A percentile compares a stretch with the other conserved stretches of the same genome.
These are phyloP conservation scores for Anguilla marmorata DNA, from an alignment of 2,797 vertebrate species.

Conservation along the genomic window DNA sequence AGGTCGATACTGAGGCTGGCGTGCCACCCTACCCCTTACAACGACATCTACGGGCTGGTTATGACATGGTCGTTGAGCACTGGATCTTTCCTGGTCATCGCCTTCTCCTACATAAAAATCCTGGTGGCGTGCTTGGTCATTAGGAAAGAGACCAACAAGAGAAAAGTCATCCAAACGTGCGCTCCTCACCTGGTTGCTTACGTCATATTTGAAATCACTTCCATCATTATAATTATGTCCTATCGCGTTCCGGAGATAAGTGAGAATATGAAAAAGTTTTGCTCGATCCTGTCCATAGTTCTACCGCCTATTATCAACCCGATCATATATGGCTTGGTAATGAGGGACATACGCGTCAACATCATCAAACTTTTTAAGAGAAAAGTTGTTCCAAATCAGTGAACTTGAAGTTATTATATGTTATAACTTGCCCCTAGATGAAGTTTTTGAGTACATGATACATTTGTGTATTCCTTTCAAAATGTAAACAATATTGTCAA, in stretches of 20 bases:
- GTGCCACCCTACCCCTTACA: constrained; percentile 48
- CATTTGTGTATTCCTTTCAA: background rate
- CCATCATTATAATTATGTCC: constrained; percentile 30
- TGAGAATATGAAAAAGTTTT: constrained; percentile 52
- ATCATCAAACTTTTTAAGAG: constrained; percentile 41
- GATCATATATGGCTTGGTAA: constrained; percentile 57
- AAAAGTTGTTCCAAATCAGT: background rate
- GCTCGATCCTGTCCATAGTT: constrained; percentile 47
- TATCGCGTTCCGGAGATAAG: constrained; percentile 43
- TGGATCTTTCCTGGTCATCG: constrained; percentile 53
- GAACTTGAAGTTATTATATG: background rate
- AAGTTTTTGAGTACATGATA: background rate
- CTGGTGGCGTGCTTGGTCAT: constrained; percentile 43
- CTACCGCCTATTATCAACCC: constrained; percentile 54
- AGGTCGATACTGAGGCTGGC: constrained; percentile 52
- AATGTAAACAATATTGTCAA: background rate
- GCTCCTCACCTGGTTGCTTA: constrained; percentile 54
- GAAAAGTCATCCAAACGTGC: constrained; percentile 59
- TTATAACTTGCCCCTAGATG: background rate
- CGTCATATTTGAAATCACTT: constrained; percentile 41
- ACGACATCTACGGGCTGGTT: constrained; percentile 54
- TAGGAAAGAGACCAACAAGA: constrained; percentile 17
- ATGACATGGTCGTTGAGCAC: constrained; percentile 51
- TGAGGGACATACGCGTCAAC: constrained; percentile 49
- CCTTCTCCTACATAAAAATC: constrained; percentile 58